Evolutionary conservation across 2,888 invertebrate species (phyloP).

Genomic region (Tipula helvola): DNA sequence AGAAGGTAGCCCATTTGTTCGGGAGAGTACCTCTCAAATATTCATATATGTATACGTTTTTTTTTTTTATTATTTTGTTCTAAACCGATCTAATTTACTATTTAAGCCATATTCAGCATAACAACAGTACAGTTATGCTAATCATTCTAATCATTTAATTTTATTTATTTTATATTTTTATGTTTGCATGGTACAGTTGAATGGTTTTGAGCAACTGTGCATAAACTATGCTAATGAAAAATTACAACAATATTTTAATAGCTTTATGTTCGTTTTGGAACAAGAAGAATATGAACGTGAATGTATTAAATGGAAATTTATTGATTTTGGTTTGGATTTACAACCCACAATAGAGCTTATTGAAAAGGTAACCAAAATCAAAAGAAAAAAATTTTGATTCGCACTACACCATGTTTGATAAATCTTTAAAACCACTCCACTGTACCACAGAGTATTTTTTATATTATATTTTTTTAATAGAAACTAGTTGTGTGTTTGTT

Average conservation of each 20-base stretch:
- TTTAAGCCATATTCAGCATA: not conserved
- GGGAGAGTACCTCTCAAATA: not conserved
- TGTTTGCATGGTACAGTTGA: conserved; percentile 27
- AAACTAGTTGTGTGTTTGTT: not conserved
- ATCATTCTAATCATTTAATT: not conserved
- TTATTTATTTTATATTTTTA: not conserved
- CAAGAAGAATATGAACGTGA: conserved; percentile 92
- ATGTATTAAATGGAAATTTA: conserved; percentile 83
- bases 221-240: conserved; percentile 95
- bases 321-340: conserved; percentile 92
- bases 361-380: conserved; percentile 54
- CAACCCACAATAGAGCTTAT: conserved; percentile 82
- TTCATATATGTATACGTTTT: not conserved
- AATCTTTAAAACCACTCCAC: not conserved
- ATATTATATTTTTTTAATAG: not conserved
- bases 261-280: conserved; percentile 91
- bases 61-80: conserved; percentile 18
- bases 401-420: not conserved
- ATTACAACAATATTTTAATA: conserved; percentile 92
- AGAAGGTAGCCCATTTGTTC: conserved; percentile 42
- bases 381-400: not conserved
- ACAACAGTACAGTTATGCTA: not conserved
- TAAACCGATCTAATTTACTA: not conserved
- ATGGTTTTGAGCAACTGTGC: conserved; percentile 91
- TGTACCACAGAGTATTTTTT: not conserved